Base-by-base conservation (phyloP, 2,888 invertebrate genomes). In the Sarcophaga variegata region DNA sequence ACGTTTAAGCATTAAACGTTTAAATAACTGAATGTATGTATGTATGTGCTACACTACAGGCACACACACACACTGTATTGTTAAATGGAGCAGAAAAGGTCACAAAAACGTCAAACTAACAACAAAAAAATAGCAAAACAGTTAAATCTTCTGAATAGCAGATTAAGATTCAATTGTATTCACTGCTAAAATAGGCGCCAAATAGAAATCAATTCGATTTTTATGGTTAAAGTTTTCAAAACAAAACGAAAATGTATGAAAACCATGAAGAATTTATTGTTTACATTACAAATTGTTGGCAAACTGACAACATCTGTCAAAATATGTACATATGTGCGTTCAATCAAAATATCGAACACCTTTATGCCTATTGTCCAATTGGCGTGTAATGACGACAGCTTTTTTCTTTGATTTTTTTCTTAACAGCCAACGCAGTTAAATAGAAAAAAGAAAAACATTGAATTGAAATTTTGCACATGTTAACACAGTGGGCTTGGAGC, bases 11-110 rank as follows among this genome's bases (percentile, higher is more conserved):
- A 37, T 10, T 37, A 37, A 37, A 2, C 22, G 17, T 25, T 20
- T 64, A 4, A 64, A 54, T 49, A 37, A 37, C 37, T 37, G 37
- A 37, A 37, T 37, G 8, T 37, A 37, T 37, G 37, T 10, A 37
- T 20, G 20, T 20, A 37, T 37, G 37, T 10, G 37, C 37, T 37
- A 37, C 37, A 37, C 37, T 37, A 37, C 2, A 10, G 37, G 10
- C 10, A 37, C 37, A 37, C 37, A 37, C 37, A 37, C 37, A 37
- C 37, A 10, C 37, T 37, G 37, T 37, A 60, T 3, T 71, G 54
- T 59, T 82, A 71, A 82, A 77, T 71, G 59, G 76, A 82, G 71
- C 81, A 77, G 71, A 71, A 81, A 82, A 76, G 82, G 82, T 77
- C 82, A 71, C 45, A 71, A 75, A 75, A 62, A 37, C 37, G 37